Evolutionary conservation across 2,113 vertebrate genomes (phyloP), one percentile per base, ranked within the genome.

Genomic region (Hiodon tergisus): DNA sequence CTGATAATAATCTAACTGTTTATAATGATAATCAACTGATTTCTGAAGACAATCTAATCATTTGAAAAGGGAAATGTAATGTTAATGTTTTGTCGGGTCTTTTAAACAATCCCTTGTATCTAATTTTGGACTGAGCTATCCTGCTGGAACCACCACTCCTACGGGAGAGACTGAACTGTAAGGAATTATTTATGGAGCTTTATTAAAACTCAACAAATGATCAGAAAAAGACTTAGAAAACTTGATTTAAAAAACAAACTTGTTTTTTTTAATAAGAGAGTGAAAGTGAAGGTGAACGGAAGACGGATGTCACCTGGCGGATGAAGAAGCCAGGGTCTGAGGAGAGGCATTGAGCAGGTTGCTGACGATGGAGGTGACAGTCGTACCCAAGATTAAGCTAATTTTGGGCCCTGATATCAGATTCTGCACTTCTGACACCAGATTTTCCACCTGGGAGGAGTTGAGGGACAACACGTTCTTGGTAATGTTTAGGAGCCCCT

Each of bases 291-390:
- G 3, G 10, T 4, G 5, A 58, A 14, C 5, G 31, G 46, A 67
- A 4, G 0, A 53, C 0, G 0, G 47, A 16, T 48, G 51, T 72
- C 81, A 98, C 97, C 93, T 95, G 79, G 83, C 88, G 77, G 94
- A 92, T 72, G 92, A 88, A 5, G 77, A 65, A 0, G 90, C 83
- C 79, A 96, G 75, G 10, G 85, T 77, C 46, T 79, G 67, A 0
- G 84, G 69, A 2, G 94, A 80, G 69, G 87, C 90, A 31, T 80
- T 87, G 71, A 97, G 86, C 79, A 98, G 90, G 75, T 81, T 86
- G 88, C 92, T 95, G 82, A 98, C 90, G 3, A 89, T 91, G 58
- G 77, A 77, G 72, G 98, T 60, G 72, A 94, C 91, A 58, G 67
- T 81, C 73, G 81, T 84, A 8, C 83, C 91, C 72, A 92, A 77